Percentiles rank a stretch among this genome's conserved stretches.
Evolutionary conservation across 2,113 vertebrate species (phyloP).

Genomic region (Proterorhinus semilunaris): DNA sequence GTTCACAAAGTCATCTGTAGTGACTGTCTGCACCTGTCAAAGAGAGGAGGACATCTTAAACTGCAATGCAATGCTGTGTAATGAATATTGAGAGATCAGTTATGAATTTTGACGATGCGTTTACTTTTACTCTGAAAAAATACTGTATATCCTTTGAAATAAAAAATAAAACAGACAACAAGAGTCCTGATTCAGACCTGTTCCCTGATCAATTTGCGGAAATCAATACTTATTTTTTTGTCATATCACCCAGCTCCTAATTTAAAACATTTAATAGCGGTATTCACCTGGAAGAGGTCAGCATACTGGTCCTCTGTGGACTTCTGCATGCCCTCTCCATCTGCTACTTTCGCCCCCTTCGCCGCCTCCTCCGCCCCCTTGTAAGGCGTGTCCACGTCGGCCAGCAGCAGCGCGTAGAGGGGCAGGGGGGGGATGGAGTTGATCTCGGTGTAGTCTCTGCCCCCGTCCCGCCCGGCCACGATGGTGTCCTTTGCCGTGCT

Average conservation of each 20-base stretch:
- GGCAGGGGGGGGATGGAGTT: constrained; percentile 95
- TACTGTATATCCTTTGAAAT: too few species aligned
- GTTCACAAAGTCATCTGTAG: constrained; percentile 91
- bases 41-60: not conserved
- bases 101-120: too few species aligned
- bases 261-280: not conserved
- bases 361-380: constrained; percentile 83
- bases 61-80: not conserved
- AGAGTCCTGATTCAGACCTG: not conserved
- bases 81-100: too few species aligned
- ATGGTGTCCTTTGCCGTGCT: constrained; percentile 97
- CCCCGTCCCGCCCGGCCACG: constrained; percentile 92
- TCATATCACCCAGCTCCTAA: too few species aligned
- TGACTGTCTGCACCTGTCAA: constrained; percentile 79
- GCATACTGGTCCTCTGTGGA: constrained; percentile 88
- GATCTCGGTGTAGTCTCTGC: constrained; percentile 96
- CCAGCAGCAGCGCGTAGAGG: constrained; percentile 87
- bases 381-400: constrained; percentile 89
- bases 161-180: too few species aligned
- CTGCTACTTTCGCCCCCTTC: constrained; percentile 77
- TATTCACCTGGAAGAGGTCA: constrained; percentile 86
- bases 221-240: too few species aligned
- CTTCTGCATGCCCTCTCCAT: constrained; percentile 72
- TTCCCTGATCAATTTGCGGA: not conserved
- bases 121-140: too few species aligned